These are phyloP conservation scores for Brevimyrus niger DNA, from an alignment of 2,113 vertebrate genomes.

Conservation along the genomic window DNA sequence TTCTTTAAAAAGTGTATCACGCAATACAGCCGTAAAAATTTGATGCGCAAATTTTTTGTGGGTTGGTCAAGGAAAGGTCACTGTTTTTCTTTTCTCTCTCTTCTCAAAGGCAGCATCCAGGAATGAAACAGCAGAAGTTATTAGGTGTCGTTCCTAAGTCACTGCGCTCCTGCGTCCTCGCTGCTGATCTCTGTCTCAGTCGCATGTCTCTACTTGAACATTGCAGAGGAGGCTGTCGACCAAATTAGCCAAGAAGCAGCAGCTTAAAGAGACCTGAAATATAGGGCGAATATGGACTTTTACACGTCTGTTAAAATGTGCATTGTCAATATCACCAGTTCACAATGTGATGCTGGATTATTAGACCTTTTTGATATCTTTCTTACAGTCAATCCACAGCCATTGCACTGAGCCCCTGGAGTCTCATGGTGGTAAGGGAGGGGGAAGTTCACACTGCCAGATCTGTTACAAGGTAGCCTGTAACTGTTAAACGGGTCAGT, in stretches of 20 bases:
- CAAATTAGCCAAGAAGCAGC: background rate
- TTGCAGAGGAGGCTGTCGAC: background rate
- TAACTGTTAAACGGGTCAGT: slow-evolving; percentile 61
- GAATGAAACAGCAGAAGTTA: slow-evolving; percentile 57
- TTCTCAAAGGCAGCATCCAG: slow-evolving; percentile 39
- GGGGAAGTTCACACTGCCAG: slow-evolving; percentile 54
- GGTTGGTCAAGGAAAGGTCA: slow-evolving; percentile 60
- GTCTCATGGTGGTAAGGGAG: slow-evolving; percentile 15
- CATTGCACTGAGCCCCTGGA: background rate
- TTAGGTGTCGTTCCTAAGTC: slow-evolving; percentile 63
- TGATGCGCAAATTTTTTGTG: slow-evolving; percentile 55
- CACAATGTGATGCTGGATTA: background rate
- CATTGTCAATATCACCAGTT: background rate
- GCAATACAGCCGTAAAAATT: slow-evolving; percentile 55
- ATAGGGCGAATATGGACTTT: background rate
- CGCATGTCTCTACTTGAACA: background rate
- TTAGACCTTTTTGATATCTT: background rate
- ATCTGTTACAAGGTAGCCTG: slow-evolving; percentile 56
- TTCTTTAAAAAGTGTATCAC: slow-evolving; percentile 59
- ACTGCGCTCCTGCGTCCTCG: slow-evolving; percentile 41
- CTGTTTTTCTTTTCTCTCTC: slow-evolving; percentile 29
- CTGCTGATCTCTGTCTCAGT: background rate
- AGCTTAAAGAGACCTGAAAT: background rate
- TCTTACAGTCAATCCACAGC: background rate
- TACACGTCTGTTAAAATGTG: background rate